Conservation (phyloP, 30 jellyfish, hydroid and myxozoan genomes). For the Nemopilema nomurai region DNA sequence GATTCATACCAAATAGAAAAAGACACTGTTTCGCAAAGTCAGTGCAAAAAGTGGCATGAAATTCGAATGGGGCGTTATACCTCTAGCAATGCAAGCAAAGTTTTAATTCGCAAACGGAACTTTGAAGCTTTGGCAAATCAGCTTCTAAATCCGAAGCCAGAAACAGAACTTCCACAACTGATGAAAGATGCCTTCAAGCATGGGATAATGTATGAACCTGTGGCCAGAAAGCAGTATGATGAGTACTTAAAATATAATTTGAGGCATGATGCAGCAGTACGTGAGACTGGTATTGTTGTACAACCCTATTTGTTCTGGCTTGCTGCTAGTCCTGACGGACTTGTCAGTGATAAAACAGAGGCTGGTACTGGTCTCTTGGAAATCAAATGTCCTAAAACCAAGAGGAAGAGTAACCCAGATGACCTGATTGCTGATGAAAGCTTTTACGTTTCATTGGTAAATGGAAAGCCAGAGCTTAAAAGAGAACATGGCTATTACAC, state of each 20-base stretch:
- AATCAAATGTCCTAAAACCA: slow-evolving; percentile 39
- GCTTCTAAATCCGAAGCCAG: not conserved
- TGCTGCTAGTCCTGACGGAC: slow-evolving; percentile 47
- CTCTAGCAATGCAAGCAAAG: slow-evolving; percentile 52
- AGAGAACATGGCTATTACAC: slow-evolving; percentile 62
- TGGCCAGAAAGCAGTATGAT: slow-evolving; percentile 29
- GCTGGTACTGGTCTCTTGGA: slow-evolving; percentile 29
- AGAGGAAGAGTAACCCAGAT: slow-evolving; percentile 14
- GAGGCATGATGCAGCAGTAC: slow-evolving; percentile 8
- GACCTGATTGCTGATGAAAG: not conserved
- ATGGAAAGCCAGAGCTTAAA: slow-evolving; percentile 16
- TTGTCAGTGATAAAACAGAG: slow-evolving; percentile 8
- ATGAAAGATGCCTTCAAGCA: slow-evolving; percentile 52
- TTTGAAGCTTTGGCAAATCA: slow-evolving; percentile 33
- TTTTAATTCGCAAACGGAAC: slow-evolving; percentile 34
- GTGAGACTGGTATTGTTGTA: slow-evolving; percentile 47
- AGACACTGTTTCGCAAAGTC: slow-evolving; percentile 26
- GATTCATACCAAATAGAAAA: slow-evolving; percentile 21
- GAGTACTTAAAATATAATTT: slow-evolving; percentile 18
- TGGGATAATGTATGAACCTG: slow-evolving; percentile 32
- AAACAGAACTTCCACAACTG: slow-evolving; percentile 5
- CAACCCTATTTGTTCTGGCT: slow-evolving; percentile 62
- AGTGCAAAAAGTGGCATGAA: slow-evolving; percentile 16
- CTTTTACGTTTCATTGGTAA: slow-evolving; percentile 30
- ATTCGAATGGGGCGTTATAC: slow-evolving; percentile 23